Evolutionary conservation across 1,140 invertebrate species (phyloP).

Genomic region (Philopotamus ludificatus): DNA sequence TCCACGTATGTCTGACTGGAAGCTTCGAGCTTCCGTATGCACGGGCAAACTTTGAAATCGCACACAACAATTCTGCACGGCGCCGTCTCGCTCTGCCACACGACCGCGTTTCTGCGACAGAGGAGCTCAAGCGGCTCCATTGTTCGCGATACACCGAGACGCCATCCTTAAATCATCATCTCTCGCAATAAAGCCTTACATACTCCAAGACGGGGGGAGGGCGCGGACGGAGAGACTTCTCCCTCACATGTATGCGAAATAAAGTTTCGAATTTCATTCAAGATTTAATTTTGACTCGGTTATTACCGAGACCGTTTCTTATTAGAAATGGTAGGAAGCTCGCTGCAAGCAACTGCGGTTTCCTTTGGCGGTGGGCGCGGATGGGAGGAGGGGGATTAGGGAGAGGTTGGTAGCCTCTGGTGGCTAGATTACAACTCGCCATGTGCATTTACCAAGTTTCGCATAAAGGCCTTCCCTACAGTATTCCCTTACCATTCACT

Average conservation of each 20-base stretch:
- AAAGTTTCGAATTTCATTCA: conserved; percentile 53
- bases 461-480: no score
- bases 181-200: conserved; percentile 37
- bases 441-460: no score
- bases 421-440: no score
- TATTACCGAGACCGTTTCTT: conserved; percentile 22
- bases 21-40: conserved; percentile 6
- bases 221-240: conserved; percentile 28
- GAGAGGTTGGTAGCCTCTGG: no score
- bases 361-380: conserved; percentile 22
- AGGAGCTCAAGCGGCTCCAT: conserved; percentile 27
- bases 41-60: not conserved
- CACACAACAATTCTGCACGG: not conserved
- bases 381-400: no score
- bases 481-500: no score
- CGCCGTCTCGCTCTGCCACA: conserved; percentile 20
- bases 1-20: not conserved
- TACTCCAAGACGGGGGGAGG: not conserved
- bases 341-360: conserved; percentile 37
- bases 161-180: conserved; percentile 41
- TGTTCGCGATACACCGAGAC: conserved; percentile 38
- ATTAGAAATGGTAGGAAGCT: conserved; percentile 40
- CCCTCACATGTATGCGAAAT: conserved; percentile 40
- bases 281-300: conserved; percentile 48
- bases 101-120: conserved; percentile 8